These are phyloP conservation scores for Streblospio benedicti DNA, from an alignment of 1,140 invertebrate genomes.

Conservation along the genomic window DNA sequence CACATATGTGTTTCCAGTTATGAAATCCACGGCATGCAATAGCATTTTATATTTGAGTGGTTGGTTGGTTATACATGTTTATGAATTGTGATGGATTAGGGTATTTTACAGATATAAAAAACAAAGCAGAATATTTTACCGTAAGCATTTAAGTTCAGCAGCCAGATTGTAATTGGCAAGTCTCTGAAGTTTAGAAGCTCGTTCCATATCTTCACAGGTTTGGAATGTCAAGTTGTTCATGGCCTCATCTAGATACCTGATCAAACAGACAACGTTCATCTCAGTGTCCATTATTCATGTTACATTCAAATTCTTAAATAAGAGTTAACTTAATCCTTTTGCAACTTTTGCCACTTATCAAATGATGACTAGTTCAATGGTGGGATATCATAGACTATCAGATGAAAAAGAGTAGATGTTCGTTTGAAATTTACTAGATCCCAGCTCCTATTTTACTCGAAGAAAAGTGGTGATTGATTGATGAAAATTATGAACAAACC, in stretches of 20 bases:
- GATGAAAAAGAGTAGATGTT: too few relatives aligned
- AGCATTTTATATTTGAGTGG: not conserved
- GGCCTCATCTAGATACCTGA: conserved; percentile 13
- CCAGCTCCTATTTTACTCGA: too few relatives aligned
- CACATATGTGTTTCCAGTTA: not conserved
- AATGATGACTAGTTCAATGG: too few relatives aligned
- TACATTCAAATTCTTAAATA: too few relatives aligned
- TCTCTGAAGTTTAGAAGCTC: conserved; percentile 7
- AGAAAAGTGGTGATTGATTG: too few relatives aligned
- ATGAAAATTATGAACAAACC: too few relatives aligned
- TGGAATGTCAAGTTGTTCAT: conserved; percentile 1
- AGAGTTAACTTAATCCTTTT: too few relatives aligned
- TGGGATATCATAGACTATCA: too few relatives aligned
- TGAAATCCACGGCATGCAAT: not conserved
- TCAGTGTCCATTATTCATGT: too few relatives aligned
- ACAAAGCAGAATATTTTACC: conserved; percentile 5
- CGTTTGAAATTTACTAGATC: too few relatives aligned
- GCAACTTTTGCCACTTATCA: too few relatives aligned
- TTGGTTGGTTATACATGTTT: not conserved
- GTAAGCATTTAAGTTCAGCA: conserved; percentile 6
- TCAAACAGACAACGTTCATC: not conserved
- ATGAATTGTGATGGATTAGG: conserved; percentile 6
- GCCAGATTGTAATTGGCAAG: conserved; percentile 4
- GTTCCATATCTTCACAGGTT: conserved; percentile 1
- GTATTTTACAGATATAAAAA: not conserved